Percentiles rank a stretch among this genome's conserved stretches.
Evolutionary conservation across 2,797 vertebrate species (phyloP).

Genomic region (Phataginus tetradactyla): DNA sequence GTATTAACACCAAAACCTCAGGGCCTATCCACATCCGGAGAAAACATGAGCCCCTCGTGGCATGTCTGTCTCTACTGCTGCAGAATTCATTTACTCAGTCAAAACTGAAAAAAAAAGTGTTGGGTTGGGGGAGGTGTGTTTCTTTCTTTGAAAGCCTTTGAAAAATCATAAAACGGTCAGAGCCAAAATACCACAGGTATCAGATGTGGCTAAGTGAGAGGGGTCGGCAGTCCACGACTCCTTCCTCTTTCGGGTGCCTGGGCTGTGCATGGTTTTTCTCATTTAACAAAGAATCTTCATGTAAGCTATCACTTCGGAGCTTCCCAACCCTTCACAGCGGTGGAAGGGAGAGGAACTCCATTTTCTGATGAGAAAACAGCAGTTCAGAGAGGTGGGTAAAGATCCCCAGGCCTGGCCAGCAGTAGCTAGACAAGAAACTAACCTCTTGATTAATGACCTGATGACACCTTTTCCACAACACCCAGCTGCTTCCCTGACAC

Average conservation of each 20-base stretch:
- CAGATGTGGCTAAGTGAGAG: rapidly evolving
- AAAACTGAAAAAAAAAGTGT: background rate
- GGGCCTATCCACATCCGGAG: background rate
- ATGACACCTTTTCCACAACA: rapidly evolving
- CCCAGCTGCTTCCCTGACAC: background rate
- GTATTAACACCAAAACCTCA: background rate
- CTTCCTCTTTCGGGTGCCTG: background rate
- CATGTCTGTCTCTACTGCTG: background rate
- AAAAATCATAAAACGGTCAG: background rate
- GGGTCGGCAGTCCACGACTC: rapidly evolving
- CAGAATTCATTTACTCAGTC: rapidly evolving
- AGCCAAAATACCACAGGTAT: background rate
- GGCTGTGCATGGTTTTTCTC: rapidly evolving
- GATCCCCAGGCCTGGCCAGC: background rate
- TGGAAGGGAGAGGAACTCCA: rapidly evolving
- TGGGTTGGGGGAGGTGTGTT: rapidly evolving
- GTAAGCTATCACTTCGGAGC: background rate
- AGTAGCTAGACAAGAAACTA: background rate
- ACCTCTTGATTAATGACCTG: background rate
- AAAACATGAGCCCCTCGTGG: rapidly evolving
- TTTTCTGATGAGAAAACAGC: background rate
- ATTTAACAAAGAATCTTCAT: background rate
- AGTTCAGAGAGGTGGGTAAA: background rate
- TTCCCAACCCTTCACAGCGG: background rate
- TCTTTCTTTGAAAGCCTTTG: background rate